phyloP scores from a whole-genome alignment of 1,140 invertebrate species.

The Drosophila pachea region DNA sequence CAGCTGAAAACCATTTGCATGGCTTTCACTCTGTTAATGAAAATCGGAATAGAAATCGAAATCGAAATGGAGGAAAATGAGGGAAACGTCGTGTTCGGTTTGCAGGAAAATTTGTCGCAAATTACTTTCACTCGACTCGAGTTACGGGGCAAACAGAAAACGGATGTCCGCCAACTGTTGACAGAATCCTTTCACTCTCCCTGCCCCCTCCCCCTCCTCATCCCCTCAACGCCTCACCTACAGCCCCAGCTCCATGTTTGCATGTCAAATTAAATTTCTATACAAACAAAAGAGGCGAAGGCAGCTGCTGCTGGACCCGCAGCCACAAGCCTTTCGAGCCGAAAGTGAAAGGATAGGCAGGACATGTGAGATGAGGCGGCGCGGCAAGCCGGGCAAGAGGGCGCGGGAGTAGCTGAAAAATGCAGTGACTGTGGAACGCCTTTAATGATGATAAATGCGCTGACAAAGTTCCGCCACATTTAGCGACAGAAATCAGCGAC shows the following conservation, averaged over 20 bases:
- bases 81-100: constrained; percentile 1
- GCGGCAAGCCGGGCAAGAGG: background rate
- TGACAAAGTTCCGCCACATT: constrained; percentile 71
- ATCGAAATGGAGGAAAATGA: constrained; percentile 5
- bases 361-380: constrained; percentile 17
- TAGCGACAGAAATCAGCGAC: constrained; percentile 41
- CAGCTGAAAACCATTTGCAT: constrained; percentile 72
- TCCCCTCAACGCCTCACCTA: background rate
- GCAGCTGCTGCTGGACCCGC: constrained; percentile 60
- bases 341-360: constrained; percentile 63
- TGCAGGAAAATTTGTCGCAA: constrained; percentile 71
- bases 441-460: constrained; percentile 77
- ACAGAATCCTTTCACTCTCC: constrained; percentile 65
- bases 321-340: constrained; percentile 56
- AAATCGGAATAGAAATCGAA: constrained; percentile 6
- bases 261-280: constrained; percentile 76
- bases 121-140: constrained; percentile 68
- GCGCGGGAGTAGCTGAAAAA: constrained; percentile 27
- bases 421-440: constrained; percentile 42
- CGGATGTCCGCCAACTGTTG: constrained; percentile 30
- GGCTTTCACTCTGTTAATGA: constrained; percentile 61
- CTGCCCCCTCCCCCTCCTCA: background rate
- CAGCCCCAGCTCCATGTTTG: constrained; percentile 54
- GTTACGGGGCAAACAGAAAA: constrained; percentile 52
- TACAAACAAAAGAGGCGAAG: constrained; percentile 52